Evolutionary conservation across 35 echinoderm and acorn worm species (phyloP), one percentile per base, ranked within the genome.

Genomic region (Holothuria glaberrima): DNA sequence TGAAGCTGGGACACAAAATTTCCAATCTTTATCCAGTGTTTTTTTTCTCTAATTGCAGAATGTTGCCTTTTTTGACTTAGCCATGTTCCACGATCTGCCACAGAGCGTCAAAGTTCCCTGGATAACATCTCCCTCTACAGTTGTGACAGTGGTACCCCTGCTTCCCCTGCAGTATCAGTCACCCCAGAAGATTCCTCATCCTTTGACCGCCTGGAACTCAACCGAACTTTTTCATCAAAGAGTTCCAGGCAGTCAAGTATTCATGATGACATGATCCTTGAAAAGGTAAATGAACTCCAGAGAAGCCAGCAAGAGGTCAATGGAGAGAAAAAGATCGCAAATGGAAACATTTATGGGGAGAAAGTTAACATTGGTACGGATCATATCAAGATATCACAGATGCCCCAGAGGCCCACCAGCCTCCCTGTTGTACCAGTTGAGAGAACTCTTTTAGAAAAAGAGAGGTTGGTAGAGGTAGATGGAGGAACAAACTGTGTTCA

Each of bases 61-160:
- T 68, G 89, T 95, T 30, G 93, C 97, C 24, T 99, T 95, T 63
- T 95, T 99, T 84, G 97, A 99, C 66, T 84, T 99, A 52, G 97
- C 65, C 91, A 99, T 31, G 80, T 99, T 25, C 97, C 97, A 28
- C n/a, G 92, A 5, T 97, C 92, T 25, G 97, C 93, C 38, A 79
- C 90, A 45, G 48, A 92, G 41, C 79, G 62, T 19, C 90, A 83
- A 50, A 81, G 86, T 58, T 73, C 88, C 21, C 78, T 88, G 19
- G 91, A 96, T 27, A 86, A 59, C 0, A 24, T 92, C 38, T 92
- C 94, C 20, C 65, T 92, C 33, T 80, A 90, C 82, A 96, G 92
- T 25, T 80, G 80, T 62, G 86, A 72, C 74, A 89, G 86, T 32
- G 30, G 60, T n/a, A 48, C 85, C 22, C 34, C 21, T 18, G 61